phyloP scores from a whole-genome alignment of 2,888 invertebrate genomes.

The Polymixis flavicincta region DNA sequence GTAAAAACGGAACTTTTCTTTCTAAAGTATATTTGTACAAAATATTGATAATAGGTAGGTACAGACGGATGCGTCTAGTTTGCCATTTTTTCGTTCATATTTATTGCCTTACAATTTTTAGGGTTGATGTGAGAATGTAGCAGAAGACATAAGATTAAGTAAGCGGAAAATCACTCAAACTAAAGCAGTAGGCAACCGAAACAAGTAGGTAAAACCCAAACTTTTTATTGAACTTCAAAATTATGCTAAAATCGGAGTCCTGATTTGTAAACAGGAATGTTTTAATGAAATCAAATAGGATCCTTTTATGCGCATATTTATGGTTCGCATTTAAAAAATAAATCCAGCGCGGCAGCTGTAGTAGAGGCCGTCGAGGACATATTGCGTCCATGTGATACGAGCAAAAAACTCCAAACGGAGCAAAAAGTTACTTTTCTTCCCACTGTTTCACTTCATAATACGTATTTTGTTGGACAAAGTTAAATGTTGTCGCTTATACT shows the following conservation, averaged over 20 bases:
- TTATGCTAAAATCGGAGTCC: constrained; percentile 70
- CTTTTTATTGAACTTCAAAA: constrained; percentile 65
- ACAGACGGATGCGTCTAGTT: neutral
- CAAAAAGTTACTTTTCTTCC: constrained; percentile 61
- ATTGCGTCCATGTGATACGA: constrained; percentile 73
- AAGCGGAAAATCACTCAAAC: constrained; percentile 13
- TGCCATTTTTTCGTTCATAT: neutral
- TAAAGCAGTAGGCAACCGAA: neutral
- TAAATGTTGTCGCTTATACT: constrained; percentile 39
- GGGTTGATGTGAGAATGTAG: neutral
- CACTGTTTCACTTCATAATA: constrained; percentile 60
- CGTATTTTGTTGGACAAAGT: constrained; percentile 51
- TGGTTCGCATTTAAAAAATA: constrained; percentile 76
- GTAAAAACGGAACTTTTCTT: neutral
- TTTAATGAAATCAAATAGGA: constrained; percentile 83
- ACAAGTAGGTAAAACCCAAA: constrained; percentile 29
- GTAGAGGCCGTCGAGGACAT: constrained; percentile 71
- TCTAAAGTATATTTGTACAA: neutral
- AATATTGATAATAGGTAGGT: neutral
- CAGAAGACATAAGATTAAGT: neutral
- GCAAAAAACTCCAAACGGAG: constrained; percentile 70
- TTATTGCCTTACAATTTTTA: neutral
- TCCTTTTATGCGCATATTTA: constrained; percentile 90
- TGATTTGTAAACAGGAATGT: constrained; percentile 73
- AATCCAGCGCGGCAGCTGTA: constrained; percentile 70